Base-by-base conservation (phyloP, 2,797 vertebrate species). In the Glossophaga mutica region DNA sequence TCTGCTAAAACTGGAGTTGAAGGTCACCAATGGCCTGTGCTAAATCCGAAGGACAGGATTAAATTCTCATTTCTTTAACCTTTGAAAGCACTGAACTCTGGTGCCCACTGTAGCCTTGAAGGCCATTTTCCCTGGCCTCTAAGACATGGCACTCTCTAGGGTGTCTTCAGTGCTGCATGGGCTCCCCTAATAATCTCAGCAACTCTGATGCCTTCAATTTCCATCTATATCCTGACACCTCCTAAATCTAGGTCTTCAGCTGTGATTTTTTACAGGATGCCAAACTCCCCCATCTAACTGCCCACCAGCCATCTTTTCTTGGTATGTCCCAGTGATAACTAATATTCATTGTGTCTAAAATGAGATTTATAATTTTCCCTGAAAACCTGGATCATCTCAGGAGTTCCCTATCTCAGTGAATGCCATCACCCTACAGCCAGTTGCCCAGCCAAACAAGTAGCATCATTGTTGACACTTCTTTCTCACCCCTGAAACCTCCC, bases 41-140 rank as follows among this genome's bases (percentile, higher is more conserved):
- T 21, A 46, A 76, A 90, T 44, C 21, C 81, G 77, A 42, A 95
- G 26, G 55, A 11, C 26, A 62, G 24, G 78, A 83, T 19, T 87
- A 9, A 9, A 18, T 77, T 55, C 18, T 57, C 34, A 37, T 4
- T 26, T 1, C 24, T 32, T 39, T 52, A 6, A 34, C 9, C 14
- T 87, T 48, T 29, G 7, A 86, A 68, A 55, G n/a, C 16, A 0
- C 3, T 77, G n/a, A n/a, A 5, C 50, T 50, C 48, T 55, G 44
- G 6, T 42, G 32, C 18, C 67, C 6, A 15, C 76, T 81, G 52
- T 85, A 1, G 44, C 52, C 34, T 44, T 22, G 32, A 37, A 73
- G 9, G 52, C 32, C 42, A 50, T 42, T 77, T 16, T 5, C 9
- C 4, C 2, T 9, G 19, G 29, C 39, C 10, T n/a, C 79, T 32